Base-by-base conservation (phyloP, 2,113 vertebrate genomes). In the Micromys minutus region DNA sequence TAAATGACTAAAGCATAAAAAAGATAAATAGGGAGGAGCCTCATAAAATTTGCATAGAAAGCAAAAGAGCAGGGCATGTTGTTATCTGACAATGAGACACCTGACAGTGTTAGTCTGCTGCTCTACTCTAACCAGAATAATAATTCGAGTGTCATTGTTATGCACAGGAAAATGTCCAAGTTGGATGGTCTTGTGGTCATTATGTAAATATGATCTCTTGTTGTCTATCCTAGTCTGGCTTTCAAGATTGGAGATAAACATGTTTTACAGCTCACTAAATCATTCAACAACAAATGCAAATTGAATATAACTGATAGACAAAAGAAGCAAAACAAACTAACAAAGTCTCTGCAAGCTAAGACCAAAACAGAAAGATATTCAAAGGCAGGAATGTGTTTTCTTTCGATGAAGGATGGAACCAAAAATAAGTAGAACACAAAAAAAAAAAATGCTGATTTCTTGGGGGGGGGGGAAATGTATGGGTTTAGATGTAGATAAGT, bases 91-190 rank as follows among this genome's bases (percentile, higher is more conserved):
- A 92, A 69, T 39, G 71, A 72, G 65, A 76, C 79, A 93, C 71
- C 90, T 92, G 94, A 94, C 8, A 3, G 39, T 91, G 9, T 92
- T 92, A 52, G 63, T 96, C 96, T 86, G 80, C 61, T 50, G 71
- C 74, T 63, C 26, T 85, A 7, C 89, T 94, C 94, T 95, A 79
- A 97, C 91, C 77, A 94, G 72, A 84, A 81, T 2, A 5, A 72
- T 95, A 65, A 93, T 97, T 97, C 97, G 90, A 87, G 76, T 94
- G 91, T 77, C 93, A 86, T 95, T 97, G 93, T 83, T 96, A 69
- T 76, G 50, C 79, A 95, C 86, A 97, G 65, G 75, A 95, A 93
- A 97, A 85, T 12, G 65, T 89, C 88, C 90, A 96, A 95, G 75
- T 96, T 96, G 93, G 95, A 59, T 84, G 95, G 94, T 95, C 91